Evolutionary conservation across 2,888 invertebrate species (phyloP).

Genomic region (Saturnia pavonia): DNA sequence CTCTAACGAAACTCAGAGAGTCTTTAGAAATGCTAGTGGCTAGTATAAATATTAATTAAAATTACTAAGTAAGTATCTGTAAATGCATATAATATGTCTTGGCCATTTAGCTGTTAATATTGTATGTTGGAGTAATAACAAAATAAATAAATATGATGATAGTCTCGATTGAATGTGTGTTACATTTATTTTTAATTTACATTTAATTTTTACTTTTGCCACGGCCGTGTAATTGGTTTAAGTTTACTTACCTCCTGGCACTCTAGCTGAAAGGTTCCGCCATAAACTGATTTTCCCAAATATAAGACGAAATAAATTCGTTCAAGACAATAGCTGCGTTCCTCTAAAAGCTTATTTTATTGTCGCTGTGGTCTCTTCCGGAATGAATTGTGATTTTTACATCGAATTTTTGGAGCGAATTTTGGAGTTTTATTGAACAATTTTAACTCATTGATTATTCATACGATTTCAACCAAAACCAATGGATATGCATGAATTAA

Average conservation of each 20-base stretch:
- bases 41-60: too few relatives aligned
- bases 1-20: too few relatives aligned
- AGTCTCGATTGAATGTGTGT: background rate
- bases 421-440: background rate
- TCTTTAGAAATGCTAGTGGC: too few relatives aligned
- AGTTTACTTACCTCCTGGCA: constrained; percentile 52
- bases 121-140: too few relatives aligned
- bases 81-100: too few relatives aligned
- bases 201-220: constrained; percentile 30
- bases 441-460: background rate
- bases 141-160: background rate
- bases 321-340: constrained; percentile 22
- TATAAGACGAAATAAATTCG: constrained; percentile 18
- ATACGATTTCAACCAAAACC: background rate
- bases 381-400: background rate
- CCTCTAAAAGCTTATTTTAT: constrained; percentile 28
- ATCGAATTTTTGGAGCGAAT: background rate
- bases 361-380: constrained; percentile 18
- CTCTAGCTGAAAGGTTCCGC: constrained; percentile 59
- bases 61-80: too few relatives aligned
- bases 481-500: background rate
- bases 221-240: constrained; percentile 57
- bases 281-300: constrained; percentile 56
- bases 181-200: constrained; percentile 5
- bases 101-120: too few relatives aligned